These are phyloP conservation scores for Campoletis sonorensis DNA, from an alignment of 1,140 invertebrate species.

Conservation along the genomic window DNA sequence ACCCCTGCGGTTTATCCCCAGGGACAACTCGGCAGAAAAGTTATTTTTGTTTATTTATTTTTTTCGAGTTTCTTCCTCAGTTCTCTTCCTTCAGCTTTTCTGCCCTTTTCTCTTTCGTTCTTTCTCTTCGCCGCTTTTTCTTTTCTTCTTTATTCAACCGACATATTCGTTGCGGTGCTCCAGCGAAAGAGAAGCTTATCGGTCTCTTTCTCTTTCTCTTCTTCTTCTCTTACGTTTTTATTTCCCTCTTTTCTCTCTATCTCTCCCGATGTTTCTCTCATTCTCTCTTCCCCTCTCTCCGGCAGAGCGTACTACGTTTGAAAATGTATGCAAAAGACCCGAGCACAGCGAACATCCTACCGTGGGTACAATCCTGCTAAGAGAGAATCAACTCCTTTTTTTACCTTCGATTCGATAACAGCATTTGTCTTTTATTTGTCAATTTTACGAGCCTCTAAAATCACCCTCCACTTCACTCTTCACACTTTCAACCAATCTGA, in stretches of 20 bases:
- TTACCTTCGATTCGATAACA: constrained; percentile 36
- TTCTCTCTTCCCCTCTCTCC: constrained; percentile 54
- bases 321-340: constrained; percentile 76
- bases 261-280: constrained; percentile 48
- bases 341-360: constrained; percentile 72
- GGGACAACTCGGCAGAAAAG: constrained; percentile 41
- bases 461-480: neutral
- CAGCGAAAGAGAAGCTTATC: neutral
- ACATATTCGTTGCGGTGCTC: constrained; percentile 5
- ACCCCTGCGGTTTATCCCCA: constrained; percentile 38
- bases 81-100: constrained; percentile 53
- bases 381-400: constrained; percentile 57
- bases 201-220: constrained; percentile 30
- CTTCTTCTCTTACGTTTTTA: neutral
- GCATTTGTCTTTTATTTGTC: neutral
- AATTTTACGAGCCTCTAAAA: neutral
- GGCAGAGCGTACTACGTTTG: constrained; percentile 67
- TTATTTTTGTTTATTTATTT: constrained; percentile 37
- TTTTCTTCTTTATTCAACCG: constrained; percentile 47
- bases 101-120: constrained; percentile 51
- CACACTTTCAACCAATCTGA: neutral
- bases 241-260: neutral
- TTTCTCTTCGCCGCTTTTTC: constrained; percentile 43
- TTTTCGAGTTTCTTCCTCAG: neutral
- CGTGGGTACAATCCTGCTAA: constrained; percentile 65